phyloP scores from a whole-genome alignment of 2,113 vertebrate species.

The Apodemus sylvaticus region DNA sequence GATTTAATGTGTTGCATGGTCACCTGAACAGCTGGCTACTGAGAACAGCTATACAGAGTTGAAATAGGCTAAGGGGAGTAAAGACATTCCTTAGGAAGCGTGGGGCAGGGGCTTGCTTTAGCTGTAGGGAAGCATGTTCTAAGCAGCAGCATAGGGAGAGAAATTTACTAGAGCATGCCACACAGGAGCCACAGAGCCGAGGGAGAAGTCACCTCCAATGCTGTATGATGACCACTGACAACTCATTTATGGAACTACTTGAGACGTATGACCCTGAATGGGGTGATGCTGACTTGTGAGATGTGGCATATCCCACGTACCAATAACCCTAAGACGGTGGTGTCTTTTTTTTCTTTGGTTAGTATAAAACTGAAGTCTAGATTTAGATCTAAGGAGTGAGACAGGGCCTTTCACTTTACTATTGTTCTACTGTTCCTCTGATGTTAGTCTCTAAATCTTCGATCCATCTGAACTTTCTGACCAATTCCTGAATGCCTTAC shows the following conservation, averaged over 20 bases:
- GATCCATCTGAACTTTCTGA: background rate
- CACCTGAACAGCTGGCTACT: too few species aligned
- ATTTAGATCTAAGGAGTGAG: too few species aligned
- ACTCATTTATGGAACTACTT: background rate
- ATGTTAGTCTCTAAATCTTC: background rate
- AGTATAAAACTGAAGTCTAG: background rate
- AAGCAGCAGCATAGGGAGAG: background rate
- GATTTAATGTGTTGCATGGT: background rate
- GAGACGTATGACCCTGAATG: background rate
- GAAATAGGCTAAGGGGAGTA: background rate
- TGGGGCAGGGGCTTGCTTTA: background rate
- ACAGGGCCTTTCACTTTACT: background rate
- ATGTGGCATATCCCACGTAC: background rate
- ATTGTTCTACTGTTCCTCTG: background rate
- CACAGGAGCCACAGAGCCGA: background rate
- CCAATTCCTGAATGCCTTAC: background rate
- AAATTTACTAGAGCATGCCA: background rate
- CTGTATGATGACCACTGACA: background rate
- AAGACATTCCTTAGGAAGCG: background rate
- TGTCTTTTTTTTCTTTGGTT: background rate
- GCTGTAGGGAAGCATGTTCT: background rate
- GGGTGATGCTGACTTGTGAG: background rate
- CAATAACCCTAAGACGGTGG: background rate
- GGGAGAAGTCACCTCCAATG: background rate
- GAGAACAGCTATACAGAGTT: background rate